phyloP scores from a whole-genome alignment of 2,888 invertebrate species.

The Nebria salina region DNA sequence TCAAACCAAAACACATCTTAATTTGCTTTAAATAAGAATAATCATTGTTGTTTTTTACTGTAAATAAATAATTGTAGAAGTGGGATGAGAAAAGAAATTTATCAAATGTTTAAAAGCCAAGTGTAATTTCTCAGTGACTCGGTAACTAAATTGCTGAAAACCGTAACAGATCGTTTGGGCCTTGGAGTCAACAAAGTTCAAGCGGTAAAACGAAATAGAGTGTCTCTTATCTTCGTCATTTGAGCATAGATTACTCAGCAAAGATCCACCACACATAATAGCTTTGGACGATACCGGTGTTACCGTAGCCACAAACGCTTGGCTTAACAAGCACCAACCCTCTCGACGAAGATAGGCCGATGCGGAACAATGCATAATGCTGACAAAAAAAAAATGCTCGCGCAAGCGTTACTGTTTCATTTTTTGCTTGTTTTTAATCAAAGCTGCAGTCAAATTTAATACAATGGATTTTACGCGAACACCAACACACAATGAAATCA shows the following conservation, averaged over 20 bases:
- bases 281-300: not conserved
- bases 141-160: not conserved
- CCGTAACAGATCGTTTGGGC: not conserved
- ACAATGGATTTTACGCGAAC: not conserved
- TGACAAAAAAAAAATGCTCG: not conserved
- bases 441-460: not conserved
- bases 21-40: no score
- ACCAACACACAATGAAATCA: not conserved
- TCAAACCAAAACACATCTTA: no score
- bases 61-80: not conserved
- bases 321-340: slow-evolving; percentile 14
- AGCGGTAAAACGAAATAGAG: slow-evolving; percentile 9
- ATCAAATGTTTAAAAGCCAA: not conserved
- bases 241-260: slow-evolving; percentile 16
- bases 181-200: not conserved
- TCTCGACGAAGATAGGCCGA: slow-evolving; percentile 5
- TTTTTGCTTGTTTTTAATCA: slow-evolving; percentile 10
- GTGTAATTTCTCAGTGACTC: not conserved
- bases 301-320: not conserved
- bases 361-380: slow-evolving; percentile 16
- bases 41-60: not conserved
- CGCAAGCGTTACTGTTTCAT: not conserved
- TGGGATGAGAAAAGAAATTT: not conserved
- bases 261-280: not conserved
- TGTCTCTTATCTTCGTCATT: slow-evolving; percentile 12